phyloP scores from a whole-genome alignment of 1,140 invertebrate species.

The Akabosia matsudoensis region DNA sequence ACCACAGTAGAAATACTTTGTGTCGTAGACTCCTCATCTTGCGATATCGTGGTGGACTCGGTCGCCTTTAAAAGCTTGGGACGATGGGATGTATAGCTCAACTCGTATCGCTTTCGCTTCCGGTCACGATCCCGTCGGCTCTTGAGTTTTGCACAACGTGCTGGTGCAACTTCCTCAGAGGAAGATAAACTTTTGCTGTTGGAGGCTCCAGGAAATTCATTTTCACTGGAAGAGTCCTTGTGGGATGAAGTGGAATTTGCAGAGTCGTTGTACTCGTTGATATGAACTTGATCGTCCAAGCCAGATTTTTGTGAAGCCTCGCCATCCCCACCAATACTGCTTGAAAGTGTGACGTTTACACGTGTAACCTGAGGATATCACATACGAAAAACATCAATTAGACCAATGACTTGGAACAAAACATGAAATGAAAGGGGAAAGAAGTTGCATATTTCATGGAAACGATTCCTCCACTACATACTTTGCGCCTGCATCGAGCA shows the following conservation, averaged over 20 bases:
- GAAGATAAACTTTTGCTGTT: conserved; percentile 2
- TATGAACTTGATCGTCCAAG: not conserved
- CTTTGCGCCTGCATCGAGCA: conserved; percentile 25
- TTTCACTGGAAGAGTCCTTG: conserved; percentile 36
- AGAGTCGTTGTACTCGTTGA: not conserved
- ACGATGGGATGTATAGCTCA: conserved; percentile 27
- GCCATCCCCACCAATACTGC: not conserved
- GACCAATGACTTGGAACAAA: not conserved
- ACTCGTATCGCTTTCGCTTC: conserved; percentile 27
- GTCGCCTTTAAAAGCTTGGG: conserved; percentile 19
- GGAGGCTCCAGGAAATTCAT: not conserved
- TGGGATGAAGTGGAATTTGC: conserved; percentile 36
- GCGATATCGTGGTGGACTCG: not conserved
- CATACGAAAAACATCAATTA: not conserved
- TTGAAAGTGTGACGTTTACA: not conserved
- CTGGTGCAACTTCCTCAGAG: not conserved
- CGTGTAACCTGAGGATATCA: conserved; percentile 18
- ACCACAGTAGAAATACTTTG: too few relatives aligned
- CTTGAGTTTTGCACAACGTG: conserved; percentile 28
- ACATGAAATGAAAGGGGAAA: not conserved
- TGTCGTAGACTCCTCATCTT: too few relatives aligned
- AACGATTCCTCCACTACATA: too few relatives aligned
- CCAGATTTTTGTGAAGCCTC: not conserved
- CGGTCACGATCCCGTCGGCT: conserved; percentile 33
- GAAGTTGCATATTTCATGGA: conserved; percentile 4